These are phyloP conservation scores for Caradrina kadenii DNA, from an alignment of 2,888 invertebrate genomes.

Conservation along the genomic window DNA sequence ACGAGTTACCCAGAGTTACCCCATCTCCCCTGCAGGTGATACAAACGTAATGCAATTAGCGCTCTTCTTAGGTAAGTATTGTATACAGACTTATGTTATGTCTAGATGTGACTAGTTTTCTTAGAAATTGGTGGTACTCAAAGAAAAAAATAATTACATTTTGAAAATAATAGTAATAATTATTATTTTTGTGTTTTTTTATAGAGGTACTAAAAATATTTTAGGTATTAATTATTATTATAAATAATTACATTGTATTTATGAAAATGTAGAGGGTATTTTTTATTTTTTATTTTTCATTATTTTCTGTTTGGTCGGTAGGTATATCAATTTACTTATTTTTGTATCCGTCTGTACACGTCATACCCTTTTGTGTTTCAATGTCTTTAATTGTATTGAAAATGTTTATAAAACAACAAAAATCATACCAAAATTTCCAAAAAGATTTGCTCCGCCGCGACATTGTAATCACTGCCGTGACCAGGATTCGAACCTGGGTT, in stretches of 20 bases:
- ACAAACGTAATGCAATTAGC: conserved; percentile 87
- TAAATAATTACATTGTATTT: too few relatives aligned
- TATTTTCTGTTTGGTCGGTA: too few relatives aligned
- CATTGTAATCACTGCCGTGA: conserved; percentile 90
- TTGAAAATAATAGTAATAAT: too few relatives aligned
- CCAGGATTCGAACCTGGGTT: conserved; percentile 93
- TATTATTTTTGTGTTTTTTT: too few relatives aligned
- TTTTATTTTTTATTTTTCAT: not conserved
- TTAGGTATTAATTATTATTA: too few relatives aligned
- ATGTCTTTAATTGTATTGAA: too few relatives aligned
- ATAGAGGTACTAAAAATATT: too few relatives aligned
- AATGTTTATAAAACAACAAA: not conserved
- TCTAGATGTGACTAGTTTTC: conserved; percentile 51
- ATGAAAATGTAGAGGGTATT: too few relatives aligned
- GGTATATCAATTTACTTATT: too few relatives aligned
- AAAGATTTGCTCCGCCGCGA: conserved; percentile 45
- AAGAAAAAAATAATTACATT: too few relatives aligned
- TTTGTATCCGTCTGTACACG: not conserved
- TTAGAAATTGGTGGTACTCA: too few relatives aligned
- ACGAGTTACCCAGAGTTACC: conserved; percentile 78
- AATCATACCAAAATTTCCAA: conserved; percentile 19
- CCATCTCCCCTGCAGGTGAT: conserved; percentile 84
- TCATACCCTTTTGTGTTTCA: not conserved
- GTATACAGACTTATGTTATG: conserved; percentile 47
- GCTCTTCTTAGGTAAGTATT: conserved; percentile 72